phyloP scores from a whole-genome alignment of 23 tunicate genomes.

The Trididemnum miniatum region DNA sequence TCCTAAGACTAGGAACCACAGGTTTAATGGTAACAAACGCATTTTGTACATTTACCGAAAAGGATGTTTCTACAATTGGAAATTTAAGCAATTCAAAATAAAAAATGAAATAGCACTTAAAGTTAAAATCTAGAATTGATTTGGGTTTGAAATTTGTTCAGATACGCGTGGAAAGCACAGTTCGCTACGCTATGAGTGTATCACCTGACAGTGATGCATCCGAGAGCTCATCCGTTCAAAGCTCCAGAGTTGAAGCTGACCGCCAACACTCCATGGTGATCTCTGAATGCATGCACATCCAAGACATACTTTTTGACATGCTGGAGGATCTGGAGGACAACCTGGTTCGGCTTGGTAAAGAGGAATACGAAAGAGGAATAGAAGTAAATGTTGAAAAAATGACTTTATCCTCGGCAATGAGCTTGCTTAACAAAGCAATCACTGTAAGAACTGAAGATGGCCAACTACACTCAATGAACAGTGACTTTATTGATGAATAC shows the following conservation, averaged over 20 bases:
- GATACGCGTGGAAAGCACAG: conserved; percentile 68
- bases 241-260: conserved; percentile 33
- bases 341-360: conserved; percentile 41
- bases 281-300: conserved; percentile 57
- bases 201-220: not conserved
- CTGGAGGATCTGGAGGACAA: conserved; percentile 82
- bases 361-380: conserved; percentile 61
- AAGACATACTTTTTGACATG: conserved; percentile 90
- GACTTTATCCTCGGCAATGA: conserved; percentile 34
- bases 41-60: too few relatives aligned
- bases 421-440: conserved; percentile 56
- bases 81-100: too few relatives aligned
- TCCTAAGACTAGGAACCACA: too few relatives aligned
- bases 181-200: conserved; percentile 66
- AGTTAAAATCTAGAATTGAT: too few relatives aligned
- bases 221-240: not conserved
- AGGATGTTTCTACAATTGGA: too few relatives aligned
- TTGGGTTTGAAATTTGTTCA: conserved; percentile 24
- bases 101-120: too few relatives aligned
- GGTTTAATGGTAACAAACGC: too few relatives aligned
- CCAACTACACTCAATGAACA: conserved; percentile 50
- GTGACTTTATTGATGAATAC: conserved; percentile 63
- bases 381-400: conserved; percentile 35
- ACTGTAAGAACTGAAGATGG: conserved; percentile 35
- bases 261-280: conserved; percentile 8